Evolutionary conservation across 2,888 invertebrate genomes (phyloP), one percentile per base, ranked within the genome.

Genomic region (Mimumesa dahlbomi): DNA sequence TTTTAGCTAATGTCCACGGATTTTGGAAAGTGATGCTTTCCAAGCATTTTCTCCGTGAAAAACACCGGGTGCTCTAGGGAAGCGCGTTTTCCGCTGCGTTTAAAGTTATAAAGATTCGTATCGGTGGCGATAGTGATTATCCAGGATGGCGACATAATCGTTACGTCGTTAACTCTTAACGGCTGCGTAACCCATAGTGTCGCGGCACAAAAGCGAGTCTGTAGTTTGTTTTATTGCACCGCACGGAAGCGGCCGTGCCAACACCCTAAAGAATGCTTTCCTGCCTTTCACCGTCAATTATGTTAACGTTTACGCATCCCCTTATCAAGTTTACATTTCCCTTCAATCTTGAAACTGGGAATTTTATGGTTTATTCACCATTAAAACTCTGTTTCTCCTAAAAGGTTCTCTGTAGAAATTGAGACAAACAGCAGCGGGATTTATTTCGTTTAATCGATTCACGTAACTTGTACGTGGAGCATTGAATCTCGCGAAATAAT

Each of bases 111-210:
- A 84, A 87, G 87, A 87, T 87, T 75, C 79, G 84, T 85, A 87
- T 87, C 87, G 84, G 82, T 75, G 77, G 81, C 83, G 83, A 84
- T 84, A 84, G 85, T 82, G 88, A 85, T 88, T 87, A 87, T 87
- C 86, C 83, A 80, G 83, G 85, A 87, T 84, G 77, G 85, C 81
- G 81, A 82, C 84, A 87, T 87, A 87, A 88, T 87, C 87, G 86
- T 88, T 87, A 84, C 79, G 82, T 85, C 87, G 86, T 88, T 87
- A 87, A 85, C 80, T 84, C 84, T 84, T 87, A 88, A 87, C 84
- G 84, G 74, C 78, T 65, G 66, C 81, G 76, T 83, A 81, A 83
- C 75, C 77, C 50, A 56, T 21, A n/a, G 49, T 31, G 54, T 56
- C 57, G 62, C 14, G n/a, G 38, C 40, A 46, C 59, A 45, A 49